A percentile compares a stretch with the other conserved stretches of the same genome.
Evolutionary conservation across 2,113 vertebrate species (phyloP).

Genomic region (Ochotona princeps): DNA sequence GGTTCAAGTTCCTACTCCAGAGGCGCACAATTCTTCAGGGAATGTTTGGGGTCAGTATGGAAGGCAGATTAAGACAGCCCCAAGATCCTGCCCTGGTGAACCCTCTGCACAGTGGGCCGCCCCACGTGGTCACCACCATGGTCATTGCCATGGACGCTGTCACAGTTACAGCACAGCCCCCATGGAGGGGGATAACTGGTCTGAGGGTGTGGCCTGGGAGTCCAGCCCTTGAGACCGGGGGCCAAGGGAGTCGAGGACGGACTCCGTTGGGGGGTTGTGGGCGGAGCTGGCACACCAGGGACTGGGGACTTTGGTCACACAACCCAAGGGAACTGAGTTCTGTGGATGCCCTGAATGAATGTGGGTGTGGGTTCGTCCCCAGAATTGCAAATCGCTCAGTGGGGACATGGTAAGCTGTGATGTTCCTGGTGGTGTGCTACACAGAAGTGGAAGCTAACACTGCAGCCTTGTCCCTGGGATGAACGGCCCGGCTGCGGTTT

Average conservation of each 20-base stretch:
- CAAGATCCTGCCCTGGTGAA: no score
- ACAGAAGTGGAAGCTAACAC: fast-evolving
- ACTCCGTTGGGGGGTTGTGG: background rate
- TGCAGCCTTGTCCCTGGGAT: fast-evolving
- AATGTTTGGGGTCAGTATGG: background rate
- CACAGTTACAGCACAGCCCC: no score
- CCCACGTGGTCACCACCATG: no score
- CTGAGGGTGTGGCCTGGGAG: background rate
- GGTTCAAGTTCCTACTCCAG: background rate
- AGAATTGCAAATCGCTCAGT: fast-evolving
- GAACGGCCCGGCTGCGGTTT: fast-evolving
- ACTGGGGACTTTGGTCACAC: fast-evolving
- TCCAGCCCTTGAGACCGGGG: background rate
- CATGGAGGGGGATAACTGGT: background rate
- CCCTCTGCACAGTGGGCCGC: no score
- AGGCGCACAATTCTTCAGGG: background rate
- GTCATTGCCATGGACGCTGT: no score
- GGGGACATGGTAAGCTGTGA: background rate
- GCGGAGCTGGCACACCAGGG: no score
- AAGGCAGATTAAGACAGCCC: background rate
- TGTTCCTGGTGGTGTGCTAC: fast-evolving
- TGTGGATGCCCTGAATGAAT: fast-evolving
- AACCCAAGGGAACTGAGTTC: background rate
- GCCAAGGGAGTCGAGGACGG: no score
- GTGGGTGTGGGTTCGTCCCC: background rate